Conservation (phyloP, 2,797 vertebrate genomes). For the Hozukius guyotensis region DNA sequence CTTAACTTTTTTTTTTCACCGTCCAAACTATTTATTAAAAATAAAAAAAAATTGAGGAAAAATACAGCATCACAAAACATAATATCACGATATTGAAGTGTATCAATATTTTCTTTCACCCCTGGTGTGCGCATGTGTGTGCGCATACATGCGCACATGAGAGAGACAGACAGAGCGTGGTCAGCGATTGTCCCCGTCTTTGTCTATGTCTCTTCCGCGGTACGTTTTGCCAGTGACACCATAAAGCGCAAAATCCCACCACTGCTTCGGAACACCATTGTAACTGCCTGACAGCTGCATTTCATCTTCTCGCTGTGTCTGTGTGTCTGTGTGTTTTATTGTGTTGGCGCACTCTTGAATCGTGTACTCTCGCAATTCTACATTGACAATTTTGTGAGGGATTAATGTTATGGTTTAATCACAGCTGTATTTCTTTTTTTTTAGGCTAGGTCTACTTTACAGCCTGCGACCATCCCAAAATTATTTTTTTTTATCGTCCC, state of each 20-base stretch:
- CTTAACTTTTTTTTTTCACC: too few species aligned
- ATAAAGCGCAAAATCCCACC: background rate
- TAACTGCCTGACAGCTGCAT: background rate
- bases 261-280: background rate
- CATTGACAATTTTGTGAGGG: background rate
- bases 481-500: background rate
- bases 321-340: background rate
- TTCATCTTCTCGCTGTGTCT: background rate
- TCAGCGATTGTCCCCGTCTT: background rate
- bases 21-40: too few species aligned
- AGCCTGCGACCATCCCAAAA: rapidly evolving
- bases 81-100: too few species aligned
- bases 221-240: rapidly evolving
- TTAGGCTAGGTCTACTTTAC: background rate
- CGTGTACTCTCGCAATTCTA: background rate
- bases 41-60: too few species aligned
- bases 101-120: background rate
- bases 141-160: too few species aligned
- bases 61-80: too few species aligned
- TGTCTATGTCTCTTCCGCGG: background rate
- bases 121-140: background rate
- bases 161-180: background rate
- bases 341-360: too few species aligned
- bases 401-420: background rate
- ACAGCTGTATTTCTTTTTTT: background rate